Conservation (phyloP, 2,113 vertebrate genomes). For the Casuarius casuarius region DNA sequence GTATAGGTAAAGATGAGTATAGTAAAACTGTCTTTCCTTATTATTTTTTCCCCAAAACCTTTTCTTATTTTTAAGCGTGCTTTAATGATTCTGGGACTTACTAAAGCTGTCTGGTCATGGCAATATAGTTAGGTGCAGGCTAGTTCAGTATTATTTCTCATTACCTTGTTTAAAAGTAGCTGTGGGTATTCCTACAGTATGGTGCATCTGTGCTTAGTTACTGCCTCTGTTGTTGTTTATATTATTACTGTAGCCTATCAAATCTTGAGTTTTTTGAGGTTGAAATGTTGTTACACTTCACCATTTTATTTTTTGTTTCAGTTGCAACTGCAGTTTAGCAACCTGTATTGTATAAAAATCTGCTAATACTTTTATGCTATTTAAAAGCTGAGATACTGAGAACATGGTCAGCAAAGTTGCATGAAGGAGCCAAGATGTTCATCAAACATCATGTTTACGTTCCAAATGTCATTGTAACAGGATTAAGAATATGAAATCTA, state of each 20-base stretch:
- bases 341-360: neutral
- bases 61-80: neutral
- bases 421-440: neutral
- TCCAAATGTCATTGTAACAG: neutral
- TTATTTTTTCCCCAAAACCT: neutral
- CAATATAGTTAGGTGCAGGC: neutral
- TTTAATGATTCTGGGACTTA: slow-evolving; percentile 9
- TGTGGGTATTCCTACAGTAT: neutral
- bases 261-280: neutral
- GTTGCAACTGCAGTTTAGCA: neutral
- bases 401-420: neutral
- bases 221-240: neutral
- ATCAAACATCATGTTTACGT: neutral
- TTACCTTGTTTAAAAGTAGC: neutral
- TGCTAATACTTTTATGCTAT: neutral
- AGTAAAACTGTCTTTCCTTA: neutral
- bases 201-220: neutral
- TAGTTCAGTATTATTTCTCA: neutral
- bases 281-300: neutral
- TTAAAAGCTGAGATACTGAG: neutral
- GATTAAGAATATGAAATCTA: neutral
- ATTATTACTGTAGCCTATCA: neutral
- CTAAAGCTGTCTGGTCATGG: neutral
- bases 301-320: neutral
- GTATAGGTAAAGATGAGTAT: neutral